Percentiles rank a stretch among this genome's conserved stretches.
phyloP scores from a whole-genome alignment of 2,113 vertebrate genomes.

The Lichenostomus cassidix region DNA sequence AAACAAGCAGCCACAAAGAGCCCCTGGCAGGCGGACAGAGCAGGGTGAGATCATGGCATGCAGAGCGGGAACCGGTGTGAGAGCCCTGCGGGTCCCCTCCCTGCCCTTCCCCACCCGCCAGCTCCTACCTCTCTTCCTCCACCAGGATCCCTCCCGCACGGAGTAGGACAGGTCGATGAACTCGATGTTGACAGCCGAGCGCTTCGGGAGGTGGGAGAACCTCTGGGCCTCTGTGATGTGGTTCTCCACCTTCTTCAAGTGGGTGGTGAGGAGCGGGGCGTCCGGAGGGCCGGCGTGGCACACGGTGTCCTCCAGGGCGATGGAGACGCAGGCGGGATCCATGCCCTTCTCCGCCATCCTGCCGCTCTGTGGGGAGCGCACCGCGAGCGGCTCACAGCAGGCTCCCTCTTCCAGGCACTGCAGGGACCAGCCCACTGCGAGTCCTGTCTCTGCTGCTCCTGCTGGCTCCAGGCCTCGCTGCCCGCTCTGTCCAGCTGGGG shows the following conservation, averaged over 20 bases:
- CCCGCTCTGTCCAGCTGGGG: background rate
- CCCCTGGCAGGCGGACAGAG: background rate
- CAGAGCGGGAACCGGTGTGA: rapidly evolving
- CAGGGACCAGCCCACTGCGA: background rate
- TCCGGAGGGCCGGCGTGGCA: slow-evolving; percentile 77
- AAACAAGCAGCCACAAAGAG: background rate
- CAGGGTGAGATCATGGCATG: background rate
- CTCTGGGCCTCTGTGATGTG: slow-evolving; percentile 97
- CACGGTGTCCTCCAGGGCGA: slow-evolving; percentile 90
- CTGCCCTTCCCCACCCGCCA: background rate
- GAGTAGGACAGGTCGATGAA: slow-evolving; percentile 95
- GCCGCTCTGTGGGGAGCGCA: slow-evolving; percentile 44
- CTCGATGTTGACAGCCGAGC: slow-evolving; percentile 92
- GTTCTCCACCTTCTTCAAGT: slow-evolving; percentile 99
- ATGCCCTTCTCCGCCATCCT: slow-evolving; percentile 85
- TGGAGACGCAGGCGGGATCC: slow-evolving; percentile 81
- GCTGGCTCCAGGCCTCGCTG: background rate
- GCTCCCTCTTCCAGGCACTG: background rate
- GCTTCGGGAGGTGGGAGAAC: slow-evolving; percentile 94
- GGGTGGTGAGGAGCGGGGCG: slow-evolving; percentile 85
- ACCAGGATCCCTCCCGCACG: slow-evolving; percentile 93
- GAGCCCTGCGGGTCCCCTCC: background rate
- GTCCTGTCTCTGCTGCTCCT: background rate
- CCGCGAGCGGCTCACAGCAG: background rate
- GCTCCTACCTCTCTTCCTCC: slow-evolving; percentile 90